Conservation (phyloP, 2,113 vertebrate genomes). For the Rafetus swinhoei region DNA sequence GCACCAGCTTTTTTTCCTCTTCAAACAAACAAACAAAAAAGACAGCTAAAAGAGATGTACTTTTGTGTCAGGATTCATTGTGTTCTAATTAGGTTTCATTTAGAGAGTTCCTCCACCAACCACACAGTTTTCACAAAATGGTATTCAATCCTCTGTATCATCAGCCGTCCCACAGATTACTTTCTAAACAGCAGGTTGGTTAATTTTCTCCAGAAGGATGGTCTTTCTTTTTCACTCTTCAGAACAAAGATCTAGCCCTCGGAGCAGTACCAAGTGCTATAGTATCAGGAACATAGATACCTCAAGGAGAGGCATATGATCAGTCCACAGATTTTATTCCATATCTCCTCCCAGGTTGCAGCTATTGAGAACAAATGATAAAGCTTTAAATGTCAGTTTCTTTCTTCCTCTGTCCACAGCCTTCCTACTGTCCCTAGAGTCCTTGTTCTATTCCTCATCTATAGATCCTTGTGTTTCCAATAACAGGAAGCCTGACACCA, state of each 20-base stretch:
- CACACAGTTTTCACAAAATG: neutral
- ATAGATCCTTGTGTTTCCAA: neutral
- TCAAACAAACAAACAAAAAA: no score
- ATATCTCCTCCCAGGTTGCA: neutral
- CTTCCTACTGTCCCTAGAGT: neutral
- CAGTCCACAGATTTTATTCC: neutral
- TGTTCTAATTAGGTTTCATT: neutral
- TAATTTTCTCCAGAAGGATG: neutral
- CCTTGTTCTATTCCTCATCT: neutral
- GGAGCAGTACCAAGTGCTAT: neutral
- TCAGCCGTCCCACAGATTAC: neutral
- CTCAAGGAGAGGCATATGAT: neutral
- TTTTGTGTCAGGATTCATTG: neutral
- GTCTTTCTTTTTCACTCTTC: neutral
- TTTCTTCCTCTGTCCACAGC: neutral
- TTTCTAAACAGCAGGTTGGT: neutral
- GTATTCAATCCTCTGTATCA: neutral
- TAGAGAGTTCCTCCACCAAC: neutral
- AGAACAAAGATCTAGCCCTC: neutral
- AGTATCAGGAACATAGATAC: neutral
- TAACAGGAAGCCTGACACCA: neutral
- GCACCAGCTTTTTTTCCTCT: neutral
- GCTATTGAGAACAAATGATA: neutral
- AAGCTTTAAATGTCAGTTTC: constrained; percentile 17
- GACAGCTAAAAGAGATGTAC: neutral